Conservation (phyloP, 2,797 vertebrate species). For the Sandelia bainsii region DNA sequence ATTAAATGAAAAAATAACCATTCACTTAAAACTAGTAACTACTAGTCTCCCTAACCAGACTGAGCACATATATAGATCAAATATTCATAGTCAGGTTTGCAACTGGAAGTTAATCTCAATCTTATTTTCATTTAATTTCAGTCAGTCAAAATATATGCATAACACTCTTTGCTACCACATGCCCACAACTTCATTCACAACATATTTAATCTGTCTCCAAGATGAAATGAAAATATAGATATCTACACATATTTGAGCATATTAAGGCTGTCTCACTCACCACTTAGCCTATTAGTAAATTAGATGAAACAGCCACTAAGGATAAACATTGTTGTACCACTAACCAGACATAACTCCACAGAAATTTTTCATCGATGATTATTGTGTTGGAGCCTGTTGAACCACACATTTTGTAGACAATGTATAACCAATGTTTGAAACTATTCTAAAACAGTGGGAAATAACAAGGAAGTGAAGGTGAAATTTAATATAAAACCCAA, state of each 20-base stretch:
- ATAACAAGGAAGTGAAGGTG: slow-evolving; percentile 58
- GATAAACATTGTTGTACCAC: background rate
- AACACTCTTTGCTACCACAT: background rate
- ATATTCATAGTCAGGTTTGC: too few relatives aligned
- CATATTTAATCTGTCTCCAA: background rate
- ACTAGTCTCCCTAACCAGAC: slow-evolving; percentile 16
- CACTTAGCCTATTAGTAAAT: background rate
- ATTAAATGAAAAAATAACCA: too few relatives aligned
- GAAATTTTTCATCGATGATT: background rate
- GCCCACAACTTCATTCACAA: background rate
- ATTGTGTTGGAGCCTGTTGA: background rate
- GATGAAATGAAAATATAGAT: background rate
- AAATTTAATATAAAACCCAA: slow-evolving; percentile 69
- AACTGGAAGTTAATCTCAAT: too few relatives aligned
- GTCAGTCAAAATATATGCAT: too few relatives aligned
- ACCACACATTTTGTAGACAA: slow-evolving; percentile 1
- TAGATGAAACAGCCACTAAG: background rate
- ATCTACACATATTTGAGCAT: background rate
- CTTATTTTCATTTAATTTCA: too few relatives aligned
- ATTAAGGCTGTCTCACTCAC: background rate
- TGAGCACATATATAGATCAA: too few relatives aligned
- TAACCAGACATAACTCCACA: background rate
- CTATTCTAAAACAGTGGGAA: background rate
- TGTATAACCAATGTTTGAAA: slow-evolving; percentile 21
- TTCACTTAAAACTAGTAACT: too few relatives aligned